Base-by-base conservation (phyloP, 2,113 vertebrate species). In the Myotis lucifugus region DNA sequence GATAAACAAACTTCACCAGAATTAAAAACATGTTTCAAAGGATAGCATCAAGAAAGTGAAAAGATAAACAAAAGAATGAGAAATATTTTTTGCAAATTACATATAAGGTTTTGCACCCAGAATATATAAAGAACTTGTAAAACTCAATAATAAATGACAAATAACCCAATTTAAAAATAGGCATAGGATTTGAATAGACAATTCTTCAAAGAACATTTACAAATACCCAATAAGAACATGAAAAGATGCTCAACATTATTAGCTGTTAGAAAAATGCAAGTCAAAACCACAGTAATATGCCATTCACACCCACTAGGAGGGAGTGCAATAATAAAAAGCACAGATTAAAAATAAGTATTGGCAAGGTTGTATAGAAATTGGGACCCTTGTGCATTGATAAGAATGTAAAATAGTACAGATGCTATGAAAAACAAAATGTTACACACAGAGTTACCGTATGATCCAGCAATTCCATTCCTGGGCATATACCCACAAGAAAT, bases 21-120 rank as follows among this genome's bases (percentile, higher is more conserved):
- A 84, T 48, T 34, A 29, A 90, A 82, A 69, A 37, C 12, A 61
- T 76, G 25, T 46, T 93, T 74, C 56, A 76, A 67, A 89, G 21
- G 23, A 95, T 13, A 69, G 8, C 37, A 89, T 72, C 69, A 90
- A 72, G 37, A 94, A 95, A 93, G 32, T 70, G 29, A 79, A 90
- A 93, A 48, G 21, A 50, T 61, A 48, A 79, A 2, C 8, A 5
- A 59, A 1, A 88, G 37, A 90, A 82, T 77, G 8, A 25, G n/a
- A 50, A 69, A 18, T 69, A 8, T 69, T 34, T 69, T 74, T 48
- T 79, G 4, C 11, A 52, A n/a, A 54, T 64, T 27, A 66, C 23
- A 25, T 90, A 8, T 73, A 85, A 94, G 5, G 61, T 56, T 50
- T 52, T 90, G 29, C 7, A 87, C 72, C 61, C 15, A 96, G 21